Evolutionary conservation across 2,797 vertebrate species (phyloP).

Genomic region (Mus spretus): DNA sequence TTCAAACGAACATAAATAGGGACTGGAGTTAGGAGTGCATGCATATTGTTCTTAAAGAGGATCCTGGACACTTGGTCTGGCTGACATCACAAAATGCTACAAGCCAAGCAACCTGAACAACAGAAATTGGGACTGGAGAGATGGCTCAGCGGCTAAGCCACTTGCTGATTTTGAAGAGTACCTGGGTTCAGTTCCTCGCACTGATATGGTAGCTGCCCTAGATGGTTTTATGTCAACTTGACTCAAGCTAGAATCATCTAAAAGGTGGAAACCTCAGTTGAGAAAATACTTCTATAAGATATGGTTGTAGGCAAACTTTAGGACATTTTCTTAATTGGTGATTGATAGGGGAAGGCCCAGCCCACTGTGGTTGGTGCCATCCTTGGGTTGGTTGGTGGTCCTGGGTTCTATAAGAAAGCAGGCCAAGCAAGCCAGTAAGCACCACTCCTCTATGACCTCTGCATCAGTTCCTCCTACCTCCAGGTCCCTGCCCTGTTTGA

Average conservation of each 20-base stretch:
- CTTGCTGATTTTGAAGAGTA: neutral
- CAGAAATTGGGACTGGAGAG: neutral
- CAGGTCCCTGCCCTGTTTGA: neutral
- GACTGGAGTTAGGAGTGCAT: neutral
- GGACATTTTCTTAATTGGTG: neutral
- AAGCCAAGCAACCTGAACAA: neutral
- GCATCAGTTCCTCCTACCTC: neutral
- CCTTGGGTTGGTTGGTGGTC: neutral
- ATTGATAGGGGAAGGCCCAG: neutral
- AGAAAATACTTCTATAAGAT: neutral
- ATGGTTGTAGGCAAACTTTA: neutral
- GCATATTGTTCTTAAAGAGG: neutral
- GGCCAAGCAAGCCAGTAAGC: too few relatives aligned
- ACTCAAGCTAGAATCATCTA: neutral
- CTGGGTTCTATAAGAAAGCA: too few relatives aligned
- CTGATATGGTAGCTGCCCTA: neutral
- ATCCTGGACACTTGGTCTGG: too few relatives aligned
- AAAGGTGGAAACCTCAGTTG: neutral
- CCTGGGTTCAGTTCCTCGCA: neutral
- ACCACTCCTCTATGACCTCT: neutral
- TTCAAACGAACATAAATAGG: neutral
- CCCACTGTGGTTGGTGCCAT: neutral
- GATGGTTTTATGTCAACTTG: neutral
- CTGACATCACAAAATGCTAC: neutral
- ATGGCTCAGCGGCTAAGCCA: neutral